Percentiles rank a stretch among this genome's conserved stretches.
Conservation (phyloP, 2,888 invertebrate genomes). For the Gerris lacustris region DNA sequence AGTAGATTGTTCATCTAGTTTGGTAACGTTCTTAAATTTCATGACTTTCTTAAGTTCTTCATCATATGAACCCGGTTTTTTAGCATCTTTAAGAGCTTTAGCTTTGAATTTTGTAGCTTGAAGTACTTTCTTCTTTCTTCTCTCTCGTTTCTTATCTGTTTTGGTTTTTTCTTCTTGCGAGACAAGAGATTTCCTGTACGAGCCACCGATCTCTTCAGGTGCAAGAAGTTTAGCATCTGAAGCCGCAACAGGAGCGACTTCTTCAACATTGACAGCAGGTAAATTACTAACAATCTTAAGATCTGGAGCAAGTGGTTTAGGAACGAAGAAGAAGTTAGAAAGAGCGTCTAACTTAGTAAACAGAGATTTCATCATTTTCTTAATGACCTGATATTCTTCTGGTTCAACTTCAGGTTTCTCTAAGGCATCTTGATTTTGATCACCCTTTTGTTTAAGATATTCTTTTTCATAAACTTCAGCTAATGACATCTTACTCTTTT, state of each 20-base stretch:
- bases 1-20: conserved; percentile 39
- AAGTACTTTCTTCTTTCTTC: conserved; percentile 71
- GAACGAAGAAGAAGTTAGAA: conserved; percentile 88
- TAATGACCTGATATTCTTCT: conserved; percentile 62
- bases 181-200: conserved; percentile 42
- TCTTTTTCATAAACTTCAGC: conserved; percentile 84
- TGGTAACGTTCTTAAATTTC: conserved; percentile 49
- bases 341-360: conserved; percentile 83
- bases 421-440: conserved; percentile 43
- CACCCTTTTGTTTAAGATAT: conserved; percentile 41
- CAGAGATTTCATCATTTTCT: conserved; percentile 56
- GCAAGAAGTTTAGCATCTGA: conserved; percentile 76
- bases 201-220: conserved; percentile 70
- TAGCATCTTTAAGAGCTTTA: conserved; percentile 44
- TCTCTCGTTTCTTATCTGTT: conserved; percentile 79
- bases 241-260: conserved; percentile 81
- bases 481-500: conserved; percentile 85
- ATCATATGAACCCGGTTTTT: conserved; percentile 44
- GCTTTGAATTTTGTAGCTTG: conserved; percentile 48
- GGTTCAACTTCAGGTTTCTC: conserved; percentile 53
- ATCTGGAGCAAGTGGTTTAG: conserved; percentile 70
- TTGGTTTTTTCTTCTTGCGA: conserved; percentile 67
- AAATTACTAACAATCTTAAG: conserved; percentile 80
- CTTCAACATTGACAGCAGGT: conserved; percentile 85
- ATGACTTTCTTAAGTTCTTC: conserved; percentile 49